Evolutionary conservation across 1,140 invertebrate species (phyloP).

Genomic region (Atta colombica): DNA sequence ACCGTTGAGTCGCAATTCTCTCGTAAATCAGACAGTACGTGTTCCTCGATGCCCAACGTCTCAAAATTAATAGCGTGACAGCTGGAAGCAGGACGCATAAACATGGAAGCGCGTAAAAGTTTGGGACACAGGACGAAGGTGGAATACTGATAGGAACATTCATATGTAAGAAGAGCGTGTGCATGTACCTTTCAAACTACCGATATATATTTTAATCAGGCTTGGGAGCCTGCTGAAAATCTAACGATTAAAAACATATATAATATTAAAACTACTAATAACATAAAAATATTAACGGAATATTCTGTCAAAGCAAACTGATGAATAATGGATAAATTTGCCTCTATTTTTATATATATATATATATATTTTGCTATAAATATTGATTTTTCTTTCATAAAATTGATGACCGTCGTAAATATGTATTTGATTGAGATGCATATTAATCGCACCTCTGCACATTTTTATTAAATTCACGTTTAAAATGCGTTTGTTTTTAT

Average conservation of each 20-base stretch:
- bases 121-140: not conserved
- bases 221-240: not conserved
- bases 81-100: constrained; percentile 24
- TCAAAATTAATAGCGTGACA: constrained; percentile 52
- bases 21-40: constrained; percentile 59
- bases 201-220: not conserved
- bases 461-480: constrained; percentile 49
- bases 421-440: constrained; percentile 32
- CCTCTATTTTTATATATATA: not conserved
- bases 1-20: constrained; percentile 10
- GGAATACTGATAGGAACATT: constrained; percentile 30
- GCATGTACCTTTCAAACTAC: not conserved
- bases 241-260: not conserved
- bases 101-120: constrained; percentile 40
- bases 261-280: constrained; percentile 3
- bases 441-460: not conserved
- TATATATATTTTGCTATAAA: constrained; percentile 9
- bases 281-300: not conserved
- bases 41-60: constrained; percentile 38
- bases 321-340: constrained; percentile 1
- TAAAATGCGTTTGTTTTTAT: constrained; percentile 20
- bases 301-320: constrained; percentile 16
- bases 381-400: constrained; percentile 6
- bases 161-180: not conserved
- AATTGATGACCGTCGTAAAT: constrained; percentile 46